A percentile compares a stretch with the other conserved stretches of the same genome.
phyloP scores from a whole-genome alignment of 2,888 invertebrate genomes.

The Nesidiocoris tenuis region DNA sequence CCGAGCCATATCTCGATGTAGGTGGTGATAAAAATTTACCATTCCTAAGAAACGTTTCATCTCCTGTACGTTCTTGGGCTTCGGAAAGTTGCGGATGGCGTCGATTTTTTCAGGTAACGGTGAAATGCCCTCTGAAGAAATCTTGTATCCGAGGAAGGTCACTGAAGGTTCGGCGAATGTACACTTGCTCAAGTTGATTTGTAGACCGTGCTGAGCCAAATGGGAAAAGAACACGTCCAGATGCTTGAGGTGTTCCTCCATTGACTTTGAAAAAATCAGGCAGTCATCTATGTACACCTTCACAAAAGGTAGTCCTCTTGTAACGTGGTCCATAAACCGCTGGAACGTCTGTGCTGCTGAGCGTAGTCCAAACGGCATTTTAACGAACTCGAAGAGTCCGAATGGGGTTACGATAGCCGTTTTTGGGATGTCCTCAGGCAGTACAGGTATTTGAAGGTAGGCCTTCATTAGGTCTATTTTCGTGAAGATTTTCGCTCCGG shows the following conservation, averaged over 20 bases:
- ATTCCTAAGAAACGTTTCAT: conserved; percentile 15
- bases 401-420: no score
- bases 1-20: conserved; percentile 19
- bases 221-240: no score
- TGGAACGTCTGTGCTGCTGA: no score
- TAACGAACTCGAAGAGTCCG: no score
- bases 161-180: not conserved
- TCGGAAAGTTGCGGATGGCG: conserved; percentile 9
- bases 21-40: conserved; percentile 15
- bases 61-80: not conserved
- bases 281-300: no score
- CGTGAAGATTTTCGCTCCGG: conserved; percentile 46
- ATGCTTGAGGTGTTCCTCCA: no score
- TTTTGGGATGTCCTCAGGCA: conserved; percentile 14
- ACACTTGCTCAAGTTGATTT: conserved; percentile 18
- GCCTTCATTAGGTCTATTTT: conserved; percentile 41
- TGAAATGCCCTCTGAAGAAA: conserved; percentile 10
- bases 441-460: conserved; percentile 34
- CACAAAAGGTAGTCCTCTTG: no score
- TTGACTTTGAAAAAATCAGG: no score
- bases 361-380: no score
- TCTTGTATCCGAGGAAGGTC: conserved; percentile 18
- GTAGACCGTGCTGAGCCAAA: not conserved
- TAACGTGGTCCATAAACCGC: no score
- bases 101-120: conserved; percentile 15